Percentiles rank a stretch among this genome's conserved stretches.
Evolutionary conservation across 2,113 vertebrate genomes (phyloP).

Genomic region (Boulengeromyrus knoepffleri): DNA sequence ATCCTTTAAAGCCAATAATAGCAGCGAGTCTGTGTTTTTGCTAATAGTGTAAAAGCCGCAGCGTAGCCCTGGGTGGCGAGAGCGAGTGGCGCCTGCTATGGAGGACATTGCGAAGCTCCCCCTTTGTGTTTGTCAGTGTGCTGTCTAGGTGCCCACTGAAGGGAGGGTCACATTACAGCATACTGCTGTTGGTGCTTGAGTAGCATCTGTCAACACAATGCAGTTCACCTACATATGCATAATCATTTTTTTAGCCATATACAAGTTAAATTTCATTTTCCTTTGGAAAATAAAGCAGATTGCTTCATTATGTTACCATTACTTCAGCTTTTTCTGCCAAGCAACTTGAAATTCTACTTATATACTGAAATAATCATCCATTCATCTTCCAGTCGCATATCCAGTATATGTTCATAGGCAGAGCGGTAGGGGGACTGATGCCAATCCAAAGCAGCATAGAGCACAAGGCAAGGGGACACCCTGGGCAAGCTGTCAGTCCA

Average conservation of each 20-base stretch:
- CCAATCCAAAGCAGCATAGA: neutral
- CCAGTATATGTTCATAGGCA: neutral
- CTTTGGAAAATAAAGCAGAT: neutral
- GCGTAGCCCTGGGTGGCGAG: neutral
- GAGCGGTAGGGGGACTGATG: neutral
- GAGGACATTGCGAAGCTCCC: neutral
- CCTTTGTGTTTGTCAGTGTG: neutral
- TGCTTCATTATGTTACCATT: neutral
- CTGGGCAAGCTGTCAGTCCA: neutral
- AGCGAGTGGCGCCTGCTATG: neutral
- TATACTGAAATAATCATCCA: neutral
- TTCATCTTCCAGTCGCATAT: neutral
- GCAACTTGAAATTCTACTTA: neutral
- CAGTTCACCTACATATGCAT: neutral
- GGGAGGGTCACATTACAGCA: neutral
- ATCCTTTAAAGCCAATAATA: neutral
- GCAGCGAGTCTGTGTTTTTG: neutral
- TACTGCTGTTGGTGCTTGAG: neutral
- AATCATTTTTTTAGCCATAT: neutral
- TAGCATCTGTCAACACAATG: neutral
- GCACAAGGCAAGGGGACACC: neutral
- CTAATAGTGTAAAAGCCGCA: neutral
- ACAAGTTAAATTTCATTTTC: neutral
- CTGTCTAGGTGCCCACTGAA: neutral
- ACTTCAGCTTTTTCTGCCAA: neutral